Base-by-base conservation (phyloP, 2,888 invertebrate species). In the Ernsta delagoae region DNA sequence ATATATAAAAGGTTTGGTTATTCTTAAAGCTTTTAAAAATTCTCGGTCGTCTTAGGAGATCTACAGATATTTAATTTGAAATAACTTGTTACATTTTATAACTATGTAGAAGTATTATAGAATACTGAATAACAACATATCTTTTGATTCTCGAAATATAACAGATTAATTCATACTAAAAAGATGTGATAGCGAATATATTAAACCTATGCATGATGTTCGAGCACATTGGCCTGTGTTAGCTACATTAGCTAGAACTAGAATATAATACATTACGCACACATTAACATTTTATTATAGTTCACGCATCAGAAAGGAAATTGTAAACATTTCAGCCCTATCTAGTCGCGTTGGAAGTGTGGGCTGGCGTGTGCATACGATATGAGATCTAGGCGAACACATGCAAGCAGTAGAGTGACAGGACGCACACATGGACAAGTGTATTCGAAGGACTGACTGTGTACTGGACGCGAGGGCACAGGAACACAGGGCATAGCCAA, bases 321-420 rank as follows among this genome's bases (percentile, higher is more conserved):
- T 83, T 82, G 81, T 81, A 77, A 80, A 86, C 82, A 84, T 84
- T 83, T 85, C 80, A 87, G 79, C 79, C 80, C 78, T 76, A 78
- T 78, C 80, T 81, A 84, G 77, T 75, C 75, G 61, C 34, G 60
- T 41, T 67, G 8, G n/a, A n/a, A 72, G 70, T 72, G 70, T 67
- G 66, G 41, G 66, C 57, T n/a, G 43, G 71, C 78, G 80, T 81
- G 75, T 70, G 76, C 71, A 77, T 71, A 78, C 71, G 71, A 70
- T 74, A 78, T 80, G 70, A 70, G 74, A 78, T 80, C 81, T 83
- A 82, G 73, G 77, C 81, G 74, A 78, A 75, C 68, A 85, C 80
- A 84, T 71, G 68, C 70, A 76, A 75, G 78, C 70, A 39, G 70
- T 72, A 75, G 77, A 80, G 79, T 79, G 79, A 82, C 79, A 78